Evolutionary conservation across 2,797 vertebrate species (phyloP).

Genomic region (Gobionotothen gibberifrons): DNA sequence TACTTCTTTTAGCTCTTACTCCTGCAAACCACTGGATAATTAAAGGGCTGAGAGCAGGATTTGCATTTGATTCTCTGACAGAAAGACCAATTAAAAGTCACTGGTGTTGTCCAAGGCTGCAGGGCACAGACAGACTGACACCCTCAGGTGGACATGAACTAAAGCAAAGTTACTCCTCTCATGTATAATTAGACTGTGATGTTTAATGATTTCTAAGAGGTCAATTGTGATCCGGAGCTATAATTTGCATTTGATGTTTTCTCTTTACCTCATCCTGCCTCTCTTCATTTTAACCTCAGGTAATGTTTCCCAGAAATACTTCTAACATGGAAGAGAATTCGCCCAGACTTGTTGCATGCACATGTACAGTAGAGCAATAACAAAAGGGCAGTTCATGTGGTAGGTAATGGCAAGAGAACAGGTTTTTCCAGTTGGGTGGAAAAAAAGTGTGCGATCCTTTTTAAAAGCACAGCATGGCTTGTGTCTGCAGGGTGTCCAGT

Average conservation of each 20-base stretch:
- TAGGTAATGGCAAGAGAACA: constrained; percentile 10
- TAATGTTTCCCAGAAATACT: constrained; percentile 18
- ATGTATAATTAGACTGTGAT: constrained; percentile 42
- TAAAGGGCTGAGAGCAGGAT: constrained; percentile 61
- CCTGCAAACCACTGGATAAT: constrained; percentile 62
- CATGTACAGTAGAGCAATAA: not conserved
- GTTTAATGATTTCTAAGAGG: constrained; percentile 26
- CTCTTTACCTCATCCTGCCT: not conserved
- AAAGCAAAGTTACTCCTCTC: constrained; percentile 51
- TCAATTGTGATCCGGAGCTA: constrained; percentile 30
- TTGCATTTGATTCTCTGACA: constrained; percentile 69
- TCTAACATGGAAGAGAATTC: not conserved
- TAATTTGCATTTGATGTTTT: constrained; percentile 37
- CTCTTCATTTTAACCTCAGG: constrained; percentile 18
- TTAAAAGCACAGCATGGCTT: constrained; percentile 15
- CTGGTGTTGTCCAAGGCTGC: constrained; percentile 61
- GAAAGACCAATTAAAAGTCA: constrained; percentile 76
- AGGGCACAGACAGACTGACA: constrained; percentile 70
- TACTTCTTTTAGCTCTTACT: constrained; percentile 54
- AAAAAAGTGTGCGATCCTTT: not conserved
- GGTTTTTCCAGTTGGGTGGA: constrained; percentile 28
- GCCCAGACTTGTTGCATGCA: constrained; percentile 24
- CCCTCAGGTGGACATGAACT: constrained; percentile 50
- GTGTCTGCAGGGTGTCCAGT: constrained; percentile 15
- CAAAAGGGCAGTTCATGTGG: not conserved